A percentile compares a stretch with the other conserved stretches of the same genome.
These are phyloP conservation scores for Cacoxenus indagator DNA, from an alignment of 2,888 invertebrate species.

Conservation along the genomic window DNA sequence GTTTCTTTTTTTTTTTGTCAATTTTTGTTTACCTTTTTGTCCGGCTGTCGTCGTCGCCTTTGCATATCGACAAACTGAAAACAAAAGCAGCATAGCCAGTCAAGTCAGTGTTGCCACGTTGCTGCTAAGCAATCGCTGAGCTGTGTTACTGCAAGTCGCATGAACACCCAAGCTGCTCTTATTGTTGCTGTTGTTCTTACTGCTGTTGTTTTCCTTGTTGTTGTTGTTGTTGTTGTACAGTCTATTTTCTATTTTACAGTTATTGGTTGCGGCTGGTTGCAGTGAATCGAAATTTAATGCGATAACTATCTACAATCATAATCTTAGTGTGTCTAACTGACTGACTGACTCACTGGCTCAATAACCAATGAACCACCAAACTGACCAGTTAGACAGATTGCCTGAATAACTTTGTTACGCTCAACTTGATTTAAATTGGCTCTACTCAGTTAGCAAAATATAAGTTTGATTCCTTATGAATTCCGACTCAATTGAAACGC, in stretches of 20 bases:
- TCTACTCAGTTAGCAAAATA: neutral
- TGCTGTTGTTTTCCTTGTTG: neutral
- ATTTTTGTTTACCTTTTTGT: neutral
- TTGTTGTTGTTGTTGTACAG: neutral
- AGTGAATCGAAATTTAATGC: constrained; percentile 5
- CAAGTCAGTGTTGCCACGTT: neutral
- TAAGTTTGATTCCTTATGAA: too few species aligned
- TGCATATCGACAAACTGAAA: neutral
- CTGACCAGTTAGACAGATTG: neutral
- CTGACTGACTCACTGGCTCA: neutral
- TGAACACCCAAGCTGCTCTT: neutral
- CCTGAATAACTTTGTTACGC: neutral
- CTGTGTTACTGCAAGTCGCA: neutral
- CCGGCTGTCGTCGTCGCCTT: neutral
- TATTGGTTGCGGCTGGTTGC: neutral
- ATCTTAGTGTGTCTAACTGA: too few species aligned
- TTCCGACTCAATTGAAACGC: too few species aligned
- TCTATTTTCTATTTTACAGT: neutral
- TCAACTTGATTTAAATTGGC: neutral
- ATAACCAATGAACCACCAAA: neutral
- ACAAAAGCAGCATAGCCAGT: neutral
- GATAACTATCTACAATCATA: constrained; percentile 4
- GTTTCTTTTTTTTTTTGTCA: neutral
- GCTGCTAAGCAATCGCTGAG: too few species aligned
- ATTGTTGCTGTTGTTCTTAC: neutral